Base-by-base conservation (phyloP, 64 coral and sea anemone species). In the Stichodactyla mertensii region DNA sequence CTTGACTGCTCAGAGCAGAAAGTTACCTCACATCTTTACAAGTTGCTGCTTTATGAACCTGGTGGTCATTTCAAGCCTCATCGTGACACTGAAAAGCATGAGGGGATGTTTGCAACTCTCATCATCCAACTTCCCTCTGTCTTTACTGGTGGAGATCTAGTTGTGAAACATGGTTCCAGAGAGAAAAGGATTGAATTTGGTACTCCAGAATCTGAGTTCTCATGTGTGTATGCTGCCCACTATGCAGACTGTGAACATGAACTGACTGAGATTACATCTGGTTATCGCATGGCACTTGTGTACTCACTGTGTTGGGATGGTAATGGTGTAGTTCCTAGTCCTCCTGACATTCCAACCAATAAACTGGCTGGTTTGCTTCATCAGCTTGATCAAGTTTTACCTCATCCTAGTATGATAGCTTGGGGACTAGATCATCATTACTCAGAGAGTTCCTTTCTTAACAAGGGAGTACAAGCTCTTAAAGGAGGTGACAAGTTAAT, bases 221-320 rank as follows among this genome's bases (percentile, higher is more conserved):
- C 52, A 10, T 88, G 86, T 54, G 60, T 78, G 56, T 88, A 88
- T 77, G 86, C 86, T 55, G 86, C 86, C n/a, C 86, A 79, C 77
- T 88, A 88, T 80, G 51, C 64, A 24, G 86, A 88, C 27, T 88
- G 77, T 88, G 86, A 88, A 71, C 86, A 88, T 58, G 86, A 88
- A 54, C 77, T 80, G 45, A 80, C 77, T 51, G 77, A 80, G 16
- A 79, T 79, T 11, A 52, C 45, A 54, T 36, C 51, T 88, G 22
- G 55, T 26, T 88, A 54, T 36, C 53, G 71, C 71, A 77, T 88
- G 86, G 86, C 77, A 51, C 77, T 79, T 13, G 28, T n/a, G n/a
- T n/a, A n/a, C n/a, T n/a, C n/a, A n/a, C n/a, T n/a, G n/a, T n/a
- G n/a, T n/a, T n/a, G n/a, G 77, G 58, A 53, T 88, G 20, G 74